Evolutionary conservation across 2,113 vertebrate species (phyloP).

Genomic region (western clawed frog (Xenopus tropicalis)): UCB_Xtro_10.0 CM004448.2:86571001-86571500

Average conservation of each 20-base stretch:
- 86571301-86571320: not conserved
- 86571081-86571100: conserved; percentile 24
- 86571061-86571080: conserved; percentile 13
- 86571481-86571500: no score
- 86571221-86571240: not conserved
- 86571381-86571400: not conserved
- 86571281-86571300: conserved; percentile 1
- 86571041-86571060: conserved; percentile 22
- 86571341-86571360: not conserved
- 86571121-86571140: conserved; percentile 32
- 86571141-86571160: conserved; percentile 30
- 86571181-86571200: conserved; percentile 31
- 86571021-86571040: conserved; percentile 9
- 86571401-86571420: not conserved
- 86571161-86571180: conserved; percentile 19
- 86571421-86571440: no score
- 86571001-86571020: conserved; percentile 12
- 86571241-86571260: conserved; percentile 3
- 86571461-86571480: no score
- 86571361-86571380: not conserved
- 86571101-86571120: conserved; percentile 20
- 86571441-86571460: no score
- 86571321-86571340: conserved; percentile 7
- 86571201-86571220: conserved; percentile 10
- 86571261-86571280: not conserved